A percentile compares a stretch with the other conserved stretches of the same genome.
phyloP scores from a whole-genome alignment of 2,113 vertebrate genomes.

The Brachionichthys hirsutus region DNA sequence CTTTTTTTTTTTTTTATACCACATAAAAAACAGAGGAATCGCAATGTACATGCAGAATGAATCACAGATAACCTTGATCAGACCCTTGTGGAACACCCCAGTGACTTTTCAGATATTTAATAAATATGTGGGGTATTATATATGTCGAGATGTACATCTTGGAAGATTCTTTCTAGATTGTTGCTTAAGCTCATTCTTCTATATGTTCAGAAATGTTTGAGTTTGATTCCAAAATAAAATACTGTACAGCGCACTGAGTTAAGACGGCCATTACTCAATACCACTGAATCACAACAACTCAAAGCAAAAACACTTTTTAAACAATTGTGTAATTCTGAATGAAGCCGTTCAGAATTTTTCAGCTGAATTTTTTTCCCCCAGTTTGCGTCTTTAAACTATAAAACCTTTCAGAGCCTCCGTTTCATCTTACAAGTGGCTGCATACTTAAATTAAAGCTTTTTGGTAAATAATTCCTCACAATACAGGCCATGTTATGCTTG shows the following conservation, averaged over 20 bases:
- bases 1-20: too few relatives aligned
- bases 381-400: too few relatives aligned
- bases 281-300: neutral
- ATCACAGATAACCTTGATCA: conserved; percentile 47
- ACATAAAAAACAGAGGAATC: too few relatives aligned
- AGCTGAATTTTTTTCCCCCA: too few relatives aligned
- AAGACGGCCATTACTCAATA: neutral
- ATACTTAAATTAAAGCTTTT: neutral
- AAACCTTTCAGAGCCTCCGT: neutral
- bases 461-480: neutral
- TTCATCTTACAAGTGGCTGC: conserved; percentile 7
- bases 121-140: conserved; percentile 42
- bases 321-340: too few relatives aligned
- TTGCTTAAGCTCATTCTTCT: neutral
- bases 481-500: neutral
- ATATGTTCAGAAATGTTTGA: neutral
- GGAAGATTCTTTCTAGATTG: neutral
- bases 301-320: too few relatives aligned
- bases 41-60: too few relatives aligned
- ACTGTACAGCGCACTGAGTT: neutral
- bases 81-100: conserved; percentile 66
- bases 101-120: conserved; percentile 65
- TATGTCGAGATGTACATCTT: conserved; percentile 41
- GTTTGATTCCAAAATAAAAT: conserved; percentile 9
- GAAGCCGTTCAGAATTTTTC: too few relatives aligned